A percentile compares a stretch with the other conserved stretches of the same genome.
Conservation (phyloP, 2,888 invertebrate genomes). For the Lamellibrachia columna region DNA sequence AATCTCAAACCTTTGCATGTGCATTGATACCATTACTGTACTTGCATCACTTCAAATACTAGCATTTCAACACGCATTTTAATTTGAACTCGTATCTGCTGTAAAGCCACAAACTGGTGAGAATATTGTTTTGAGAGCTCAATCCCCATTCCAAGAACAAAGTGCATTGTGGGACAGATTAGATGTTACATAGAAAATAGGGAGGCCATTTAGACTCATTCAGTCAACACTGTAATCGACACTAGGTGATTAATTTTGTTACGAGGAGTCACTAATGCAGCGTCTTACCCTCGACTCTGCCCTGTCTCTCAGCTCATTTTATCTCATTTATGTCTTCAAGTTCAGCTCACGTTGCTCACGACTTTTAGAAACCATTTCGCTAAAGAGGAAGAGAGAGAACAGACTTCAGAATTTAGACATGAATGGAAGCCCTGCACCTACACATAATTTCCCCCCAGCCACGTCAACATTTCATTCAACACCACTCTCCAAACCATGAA, state of each 20-base stretch:
- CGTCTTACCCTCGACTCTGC: not conserved
- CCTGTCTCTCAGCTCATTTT: not conserved
- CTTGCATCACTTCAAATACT: no score
- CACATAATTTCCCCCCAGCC: not conserved
- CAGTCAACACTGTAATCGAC: not conserved
- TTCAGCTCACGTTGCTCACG: not conserved
- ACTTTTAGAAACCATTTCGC: not conserved
- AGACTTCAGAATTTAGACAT: not conserved
- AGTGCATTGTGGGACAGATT: not conserved
- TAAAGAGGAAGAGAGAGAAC: not conserved
- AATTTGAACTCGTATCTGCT: no score
- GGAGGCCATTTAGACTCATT: not conserved
- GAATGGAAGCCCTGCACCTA: not conserved
- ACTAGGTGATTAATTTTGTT: not conserved
- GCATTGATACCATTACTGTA: no score
- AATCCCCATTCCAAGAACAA: not conserved
- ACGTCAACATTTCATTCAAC: not conserved
- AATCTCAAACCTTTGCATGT: no score
- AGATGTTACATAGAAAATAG: not conserved
- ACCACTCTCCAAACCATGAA: not conserved
- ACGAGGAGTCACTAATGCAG: not conserved
- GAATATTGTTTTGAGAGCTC: no score
- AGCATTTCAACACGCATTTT: no score
- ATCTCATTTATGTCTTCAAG: conserved; percentile 6
- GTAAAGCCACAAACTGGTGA: no score